Evolutionary conservation across 2,888 invertebrate species (phyloP), one percentile per base, ranked within the genome.

Genomic region (Hydriomena furcata): DNA sequence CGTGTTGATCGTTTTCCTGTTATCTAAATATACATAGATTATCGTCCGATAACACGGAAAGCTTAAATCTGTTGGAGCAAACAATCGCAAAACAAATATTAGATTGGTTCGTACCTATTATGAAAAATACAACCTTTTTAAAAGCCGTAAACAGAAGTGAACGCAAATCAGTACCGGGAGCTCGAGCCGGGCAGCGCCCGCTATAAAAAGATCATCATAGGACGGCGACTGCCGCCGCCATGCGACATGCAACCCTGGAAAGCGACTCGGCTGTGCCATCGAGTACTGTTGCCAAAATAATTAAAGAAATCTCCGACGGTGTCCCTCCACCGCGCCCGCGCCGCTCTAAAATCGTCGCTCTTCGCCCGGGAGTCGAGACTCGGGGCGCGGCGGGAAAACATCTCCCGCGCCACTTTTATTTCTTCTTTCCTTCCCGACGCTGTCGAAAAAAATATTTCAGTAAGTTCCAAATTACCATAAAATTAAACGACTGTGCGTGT

Each of bases 221-320:
- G 81, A 84, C 80, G 80, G 76, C 79, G 79, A 75, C 80, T 79
- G 76, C 80, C 75, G 76, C 79, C 74, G 76, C 79, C 75, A 82
- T 76, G 85, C 88, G 89, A 89, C 89, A 84, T 82, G 82, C 88
- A 89, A 90, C 91, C 91, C 90, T 90, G 91, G 90, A 90, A 87
- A 90, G 79, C 85, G 86, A 84, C 82, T 84, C 85, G 82, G 76
- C 89, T 84, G 84, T 88, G 88, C 91, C 89, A 90, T 84, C 88
- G 84, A 82, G 89, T 90, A 89, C 91, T 91, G 91, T 92, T 94
- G 94, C 94, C 94, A 94, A 94, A 94, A 94, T 93, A 93, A 94
- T 94, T 94, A 93, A 93, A 93, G 93, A 92, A 93, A 93, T 92
- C 92, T 91, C 91, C 91, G 90, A 80, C 88, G 84, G 81, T 91